A percentile compares a stretch with the other conserved stretches of the same genome.
Evolutionary conservation across 92 coral and sea anemone genomes (phyloP).

Genomic region (Palythoa grandiflora): DNA sequence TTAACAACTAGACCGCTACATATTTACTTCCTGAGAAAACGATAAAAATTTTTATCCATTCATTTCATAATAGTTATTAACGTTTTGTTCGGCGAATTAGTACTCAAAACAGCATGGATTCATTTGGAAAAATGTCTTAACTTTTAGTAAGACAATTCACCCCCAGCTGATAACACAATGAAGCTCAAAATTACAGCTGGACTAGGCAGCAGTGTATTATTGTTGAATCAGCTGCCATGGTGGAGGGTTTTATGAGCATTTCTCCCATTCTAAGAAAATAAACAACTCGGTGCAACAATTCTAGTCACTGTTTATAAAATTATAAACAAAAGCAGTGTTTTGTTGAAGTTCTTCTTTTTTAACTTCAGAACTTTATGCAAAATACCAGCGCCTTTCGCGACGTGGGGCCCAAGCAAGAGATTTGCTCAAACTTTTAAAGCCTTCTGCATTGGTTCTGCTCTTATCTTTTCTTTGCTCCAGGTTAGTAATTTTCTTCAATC

Average conservation of each 20-base stretch:
- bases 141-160: background rate
- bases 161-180: background rate
- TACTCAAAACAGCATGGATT: background rate
- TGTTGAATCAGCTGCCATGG: background rate
- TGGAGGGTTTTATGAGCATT: background rate
- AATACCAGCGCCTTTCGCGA: no score
- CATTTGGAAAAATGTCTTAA: background rate
- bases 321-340: background rate
- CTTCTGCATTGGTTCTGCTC: no score
- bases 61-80: background rate
- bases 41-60: background rate
- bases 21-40: no score
- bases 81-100: background rate
- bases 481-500: no score
- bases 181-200: background rate
- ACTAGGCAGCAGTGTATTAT: background rate
- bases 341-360: no score
- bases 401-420: no score
- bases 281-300: background rate
- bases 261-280: background rate
- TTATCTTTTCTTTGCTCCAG: no score
- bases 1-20: no score
- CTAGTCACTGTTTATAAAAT: background rate
- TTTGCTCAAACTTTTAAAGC: no score
- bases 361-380: no score